Evolutionary conservation across 1,140 invertebrate genomes (phyloP).

Genomic region (Scylla paramamosain): DNA sequence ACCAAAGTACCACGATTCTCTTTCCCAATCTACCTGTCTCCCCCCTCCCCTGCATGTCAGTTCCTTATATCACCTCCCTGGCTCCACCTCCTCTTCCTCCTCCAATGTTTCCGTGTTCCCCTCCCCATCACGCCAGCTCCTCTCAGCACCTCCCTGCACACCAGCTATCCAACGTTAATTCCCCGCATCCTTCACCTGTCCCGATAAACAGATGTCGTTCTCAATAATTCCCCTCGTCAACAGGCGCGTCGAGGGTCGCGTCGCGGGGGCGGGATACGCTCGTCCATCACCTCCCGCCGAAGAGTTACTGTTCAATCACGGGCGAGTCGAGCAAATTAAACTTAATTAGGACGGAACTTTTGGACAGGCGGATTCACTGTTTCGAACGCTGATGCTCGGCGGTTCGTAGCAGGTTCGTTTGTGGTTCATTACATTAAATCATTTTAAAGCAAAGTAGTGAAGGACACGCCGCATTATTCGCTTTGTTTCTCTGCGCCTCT

Average conservation of each 20-base stretch:
- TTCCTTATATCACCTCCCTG: too few species aligned
- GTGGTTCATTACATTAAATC: background rate
- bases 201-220: conserved; percentile 30
- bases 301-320: conserved; percentile 10
- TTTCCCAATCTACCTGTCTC: background rate
- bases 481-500: too few species aligned
- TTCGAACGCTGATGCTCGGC: background rate
- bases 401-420: background rate
- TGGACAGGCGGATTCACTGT: background rate
- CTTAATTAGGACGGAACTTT: conserved; percentile 14
- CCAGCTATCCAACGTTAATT: background rate
- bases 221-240: conserved; percentile 37
- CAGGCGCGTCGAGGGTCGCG: background rate
- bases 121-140: background rate
- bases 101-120: too few species aligned
- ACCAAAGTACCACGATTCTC: background rate
- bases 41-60: background rate
- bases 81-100: background rate
- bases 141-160: background rate
- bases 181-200: conserved; percentile 37
- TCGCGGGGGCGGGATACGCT: background rate
- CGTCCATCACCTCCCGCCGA: conserved; percentile 5
- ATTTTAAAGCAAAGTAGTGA: background rate
- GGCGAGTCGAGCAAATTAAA: conserved; percentile 13
- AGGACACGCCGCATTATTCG: too few species aligned